Evolutionary conservation across 2,113 vertebrate species (phyloP).

Genomic region (Rhinoptilus africanus): DNA sequence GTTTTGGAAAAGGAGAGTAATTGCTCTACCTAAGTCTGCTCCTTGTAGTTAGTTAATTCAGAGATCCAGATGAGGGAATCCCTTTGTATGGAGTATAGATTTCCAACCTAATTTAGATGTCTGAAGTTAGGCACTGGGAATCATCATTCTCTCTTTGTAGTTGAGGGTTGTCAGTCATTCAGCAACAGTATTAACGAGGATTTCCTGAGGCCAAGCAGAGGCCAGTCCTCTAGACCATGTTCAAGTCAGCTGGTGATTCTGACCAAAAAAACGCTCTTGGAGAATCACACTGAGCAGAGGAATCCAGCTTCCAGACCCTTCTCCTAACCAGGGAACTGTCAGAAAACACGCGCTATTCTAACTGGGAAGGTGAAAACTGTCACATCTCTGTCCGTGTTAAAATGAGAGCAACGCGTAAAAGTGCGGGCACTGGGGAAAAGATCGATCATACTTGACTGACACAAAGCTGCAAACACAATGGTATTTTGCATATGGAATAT

Average conservation of each 20-base stretch:
- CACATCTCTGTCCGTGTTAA: background rate
- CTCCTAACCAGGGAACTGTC: background rate
- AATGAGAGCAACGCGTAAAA: background rate
- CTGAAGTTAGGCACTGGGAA: background rate
- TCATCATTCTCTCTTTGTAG: background rate
- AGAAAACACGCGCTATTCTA: background rate
- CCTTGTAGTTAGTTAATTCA: background rate
- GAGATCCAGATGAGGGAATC: background rate
- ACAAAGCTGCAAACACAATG: background rate
- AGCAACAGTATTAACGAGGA: background rate
- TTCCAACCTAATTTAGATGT: background rate
- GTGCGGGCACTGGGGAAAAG: background rate
- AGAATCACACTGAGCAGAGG: background rate
- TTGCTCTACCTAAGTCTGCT: background rate
- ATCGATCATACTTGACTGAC: background rate
- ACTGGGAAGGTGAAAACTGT: background rate
- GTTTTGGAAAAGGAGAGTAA: background rate
- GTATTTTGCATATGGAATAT: background rate
- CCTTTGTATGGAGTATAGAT: background rate
- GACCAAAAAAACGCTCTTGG: accelerated
- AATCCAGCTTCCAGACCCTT: background rate
- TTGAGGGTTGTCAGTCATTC: background rate
- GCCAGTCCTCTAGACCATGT: background rate
- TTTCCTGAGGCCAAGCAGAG: background rate
- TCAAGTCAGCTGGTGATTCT: background rate